These are phyloP conservation scores for Phainopepla nitens DNA, from an alignment of 2,113 vertebrate species.

Conservation along the genomic window DNA sequence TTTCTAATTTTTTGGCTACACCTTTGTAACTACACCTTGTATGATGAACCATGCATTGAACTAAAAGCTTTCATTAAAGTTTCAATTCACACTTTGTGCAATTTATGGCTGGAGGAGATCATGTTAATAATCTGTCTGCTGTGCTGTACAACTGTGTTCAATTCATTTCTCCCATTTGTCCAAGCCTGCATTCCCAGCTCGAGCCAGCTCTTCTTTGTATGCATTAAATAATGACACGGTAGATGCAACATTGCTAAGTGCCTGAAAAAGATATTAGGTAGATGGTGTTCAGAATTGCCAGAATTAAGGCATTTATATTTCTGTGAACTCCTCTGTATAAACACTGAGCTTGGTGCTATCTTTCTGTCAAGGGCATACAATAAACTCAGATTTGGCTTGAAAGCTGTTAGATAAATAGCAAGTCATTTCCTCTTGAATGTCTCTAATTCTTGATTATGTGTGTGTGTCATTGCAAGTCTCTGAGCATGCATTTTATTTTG, in stretches of 20 bases:
- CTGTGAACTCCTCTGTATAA: background rate
- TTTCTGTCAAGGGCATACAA: constrained; percentile 8
- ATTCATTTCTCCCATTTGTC: background rate
- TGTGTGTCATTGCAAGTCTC: background rate
- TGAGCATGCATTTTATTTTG: constrained; percentile 17
- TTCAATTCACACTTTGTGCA: background rate
- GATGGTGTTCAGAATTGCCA: background rate
- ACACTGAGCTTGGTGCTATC: background rate
- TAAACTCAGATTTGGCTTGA: background rate
- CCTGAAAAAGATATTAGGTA: background rate
- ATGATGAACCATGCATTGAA: background rate
- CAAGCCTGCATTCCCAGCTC: background rate
- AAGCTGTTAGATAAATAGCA: background rate
- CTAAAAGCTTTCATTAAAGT: background rate
- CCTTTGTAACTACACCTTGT: background rate
- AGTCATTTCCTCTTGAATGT: constrained; percentile 34
- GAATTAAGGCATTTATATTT: background rate
- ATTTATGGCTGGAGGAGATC: background rate
- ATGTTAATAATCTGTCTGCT: background rate
- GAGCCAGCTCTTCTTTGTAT: background rate
- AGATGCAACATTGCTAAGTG: background rate
- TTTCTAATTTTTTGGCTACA: background rate
- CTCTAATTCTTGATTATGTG: constrained; percentile 12
- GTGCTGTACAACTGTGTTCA: background rate
- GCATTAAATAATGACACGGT: background rate